Evolutionary conservation across 2,797 vertebrate genomes (phyloP).

Genomic region (Sebastiscus albofasciatus): DNA sequence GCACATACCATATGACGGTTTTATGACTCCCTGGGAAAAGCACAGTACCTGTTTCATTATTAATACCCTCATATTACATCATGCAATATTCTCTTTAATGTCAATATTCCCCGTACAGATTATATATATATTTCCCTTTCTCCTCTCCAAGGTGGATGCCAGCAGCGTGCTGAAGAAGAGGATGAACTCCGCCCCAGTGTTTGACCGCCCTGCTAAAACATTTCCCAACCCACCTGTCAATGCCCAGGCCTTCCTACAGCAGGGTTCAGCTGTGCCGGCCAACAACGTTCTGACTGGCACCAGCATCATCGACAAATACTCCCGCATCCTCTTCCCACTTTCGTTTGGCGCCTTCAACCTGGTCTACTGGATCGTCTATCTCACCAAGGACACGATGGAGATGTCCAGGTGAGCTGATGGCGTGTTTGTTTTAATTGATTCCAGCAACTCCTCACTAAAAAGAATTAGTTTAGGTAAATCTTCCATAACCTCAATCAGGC

Average conservation of each 20-base stretch:
- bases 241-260: constrained; percentile 78
- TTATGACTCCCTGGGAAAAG: constrained; percentile 1
- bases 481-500: background rate
- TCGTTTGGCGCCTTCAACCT: constrained; percentile 97
- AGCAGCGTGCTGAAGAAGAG: constrained; percentile 92
- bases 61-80: constrained; percentile 16
- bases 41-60: constrained; percentile 29
- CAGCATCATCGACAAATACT: constrained; percentile 98
- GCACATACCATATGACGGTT: background rate
- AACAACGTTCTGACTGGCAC: constrained; percentile 84
- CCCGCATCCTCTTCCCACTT: constrained; percentile 95
- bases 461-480: background rate
- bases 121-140: constrained; percentile 3
- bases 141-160: constrained; percentile 79
- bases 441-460: background rate
- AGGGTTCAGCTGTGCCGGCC: constrained; percentile 75
- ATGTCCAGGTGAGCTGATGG: constrained; percentile 81
- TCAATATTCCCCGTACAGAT: constrained; percentile 5
- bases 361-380: constrained; percentile 97
- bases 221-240: constrained; percentile 77
- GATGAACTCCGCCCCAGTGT: constrained; percentile 85
- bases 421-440: constrained; percentile 9
- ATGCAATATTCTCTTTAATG: constrained; percentile 32
- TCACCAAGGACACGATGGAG: constrained; percentile 98
- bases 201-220: constrained; percentile 81